Conservation (phyloP, 2,888 invertebrate species). For the Rutpela maculata region DNA sequence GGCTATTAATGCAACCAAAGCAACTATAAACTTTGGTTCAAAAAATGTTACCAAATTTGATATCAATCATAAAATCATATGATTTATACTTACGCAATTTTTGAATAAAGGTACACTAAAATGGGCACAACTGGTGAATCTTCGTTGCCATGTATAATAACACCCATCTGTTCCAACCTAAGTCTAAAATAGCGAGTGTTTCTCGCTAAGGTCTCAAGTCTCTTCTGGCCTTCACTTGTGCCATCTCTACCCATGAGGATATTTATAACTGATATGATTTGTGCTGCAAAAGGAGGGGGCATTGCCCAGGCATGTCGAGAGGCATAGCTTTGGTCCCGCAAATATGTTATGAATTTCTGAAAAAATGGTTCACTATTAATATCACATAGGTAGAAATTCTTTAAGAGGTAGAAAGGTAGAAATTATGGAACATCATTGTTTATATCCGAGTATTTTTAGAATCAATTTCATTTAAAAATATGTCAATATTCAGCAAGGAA, state of each 20-base stretch:
- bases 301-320: slow-evolving; percentile 91
- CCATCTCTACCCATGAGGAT: slow-evolving; percentile 92
- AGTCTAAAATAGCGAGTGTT: slow-evolving; percentile 90
- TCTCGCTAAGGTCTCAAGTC: slow-evolving; percentile 83
- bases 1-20: too few species aligned
- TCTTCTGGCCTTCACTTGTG: slow-evolving; percentile 80
- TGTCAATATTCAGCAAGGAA: too few species aligned
- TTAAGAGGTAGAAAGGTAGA: too few species aligned
- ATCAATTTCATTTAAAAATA: too few species aligned
- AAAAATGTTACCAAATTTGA: too few species aligned
- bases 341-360: slow-evolving; percentile 83
- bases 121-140: slow-evolving; percentile 98
- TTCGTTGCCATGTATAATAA: slow-evolving; percentile 93
- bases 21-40: too few species aligned
- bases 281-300: slow-evolving; percentile 93
- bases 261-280: slow-evolving; percentile 91
- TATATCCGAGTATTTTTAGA: too few species aligned
- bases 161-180: slow-evolving; percentile 89
- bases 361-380: not conserved
- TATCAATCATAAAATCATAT: too few species aligned
- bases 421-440: too few species aligned
- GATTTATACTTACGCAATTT: slow-evolving; percentile 85
- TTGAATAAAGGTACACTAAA: slow-evolving; percentile 95
- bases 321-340: slow-evolving; percentile 89
- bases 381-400: not conserved